A percentile compares a stretch with the other conserved stretches of the same genome.
phyloP scores from a whole-genome alignment of 2,888 invertebrate genomes.

The Chouioia cunea region DNA sequence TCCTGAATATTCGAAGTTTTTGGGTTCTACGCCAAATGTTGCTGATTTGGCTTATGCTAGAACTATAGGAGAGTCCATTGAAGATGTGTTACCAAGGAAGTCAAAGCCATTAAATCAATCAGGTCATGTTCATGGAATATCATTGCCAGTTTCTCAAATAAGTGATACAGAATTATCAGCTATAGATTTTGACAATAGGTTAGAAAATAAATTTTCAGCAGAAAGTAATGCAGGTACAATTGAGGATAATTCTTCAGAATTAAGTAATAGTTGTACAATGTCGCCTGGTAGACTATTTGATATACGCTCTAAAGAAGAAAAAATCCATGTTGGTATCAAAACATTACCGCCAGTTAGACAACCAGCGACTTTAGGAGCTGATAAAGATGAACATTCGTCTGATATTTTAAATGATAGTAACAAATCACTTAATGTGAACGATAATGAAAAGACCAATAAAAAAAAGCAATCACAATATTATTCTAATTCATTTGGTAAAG shows the following conservation, averaged over 20 bases:
- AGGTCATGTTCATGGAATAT: conserved; percentile 8
- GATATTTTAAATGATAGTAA: conserved; percentile 3
- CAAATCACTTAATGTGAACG: not conserved
- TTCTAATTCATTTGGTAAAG: conserved; percentile 2
- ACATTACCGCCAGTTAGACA: conserved; percentile 70
- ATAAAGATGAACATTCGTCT: conserved; percentile 52
- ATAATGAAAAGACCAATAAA: conserved; percentile 27
- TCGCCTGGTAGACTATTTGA: conserved; percentile 64
- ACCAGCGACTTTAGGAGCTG: conserved; percentile 44
- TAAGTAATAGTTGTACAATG: conserved; percentile 59
- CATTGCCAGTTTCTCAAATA: conserved; percentile 39
- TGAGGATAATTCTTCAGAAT: conserved; percentile 48
- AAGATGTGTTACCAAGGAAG: conserved; percentile 66
- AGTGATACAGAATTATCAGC: conserved; percentile 52
- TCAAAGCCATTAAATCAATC: conserved; percentile 42
- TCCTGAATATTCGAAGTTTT: conserved; percentile 80
- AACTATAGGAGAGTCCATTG: conserved; percentile 75
- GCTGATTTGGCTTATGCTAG: conserved; percentile 87
- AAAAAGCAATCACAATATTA: conserved; percentile 19
- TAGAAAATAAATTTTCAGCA: conserved; percentile 49
- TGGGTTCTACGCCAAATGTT: conserved; percentile 87
- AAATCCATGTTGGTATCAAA: conserved; percentile 70
- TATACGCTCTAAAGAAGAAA: conserved; percentile 64
- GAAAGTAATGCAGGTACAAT: conserved; percentile 20
- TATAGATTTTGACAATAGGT: conserved; percentile 55